A percentile compares a stretch with the other conserved stretches of the same genome.
Evolutionary conservation across 2,888 invertebrate species (phyloP).

Genomic region (Crepidodera aurea): DNA sequence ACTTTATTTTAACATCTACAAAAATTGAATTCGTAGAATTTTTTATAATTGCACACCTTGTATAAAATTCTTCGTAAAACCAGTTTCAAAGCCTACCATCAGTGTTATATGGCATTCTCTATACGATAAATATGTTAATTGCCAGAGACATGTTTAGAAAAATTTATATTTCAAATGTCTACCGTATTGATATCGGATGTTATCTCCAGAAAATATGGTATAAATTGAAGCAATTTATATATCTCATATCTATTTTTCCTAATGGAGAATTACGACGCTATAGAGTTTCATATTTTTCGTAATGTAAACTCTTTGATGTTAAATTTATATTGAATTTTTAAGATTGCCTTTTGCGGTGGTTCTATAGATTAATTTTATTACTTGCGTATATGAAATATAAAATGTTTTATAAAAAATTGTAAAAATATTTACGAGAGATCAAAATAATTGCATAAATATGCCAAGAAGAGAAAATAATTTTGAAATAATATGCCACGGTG

Average conservation of each 20-base stretch:
- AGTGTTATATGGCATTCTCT: constrained; percentile 21
- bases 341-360: too few relatives aligned
- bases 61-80: constrained; percentile 15
- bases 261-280: neutral
- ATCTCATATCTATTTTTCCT: constrained; percentile 12
- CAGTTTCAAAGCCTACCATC: neutral
- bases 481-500: too few relatives aligned
- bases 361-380: too few relatives aligned
- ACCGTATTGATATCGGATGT: constrained; percentile 25
- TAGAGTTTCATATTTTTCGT: neutral
- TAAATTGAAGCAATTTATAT: constrained; percentile 21
- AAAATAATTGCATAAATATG: too few relatives aligned
- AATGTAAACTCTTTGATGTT: too few relatives aligned
- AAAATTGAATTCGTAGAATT: too few relatives aligned
- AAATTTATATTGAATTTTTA: too few relatives aligned
- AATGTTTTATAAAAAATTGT: too few relatives aligned
- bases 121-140: constrained; percentile 23
- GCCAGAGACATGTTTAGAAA: constrained; percentile 18
- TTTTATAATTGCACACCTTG: neutral
- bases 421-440: too few relatives aligned
- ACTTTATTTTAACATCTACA: too few relatives aligned
- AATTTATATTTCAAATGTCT: constrained; percentile 17
- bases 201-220: constrained; percentile 13
- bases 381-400: too few relatives aligned
- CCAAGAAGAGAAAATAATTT: too few relatives aligned